Base-by-base conservation (phyloP, 2,113 vertebrate genomes). In the Chitala chitala region DNA sequence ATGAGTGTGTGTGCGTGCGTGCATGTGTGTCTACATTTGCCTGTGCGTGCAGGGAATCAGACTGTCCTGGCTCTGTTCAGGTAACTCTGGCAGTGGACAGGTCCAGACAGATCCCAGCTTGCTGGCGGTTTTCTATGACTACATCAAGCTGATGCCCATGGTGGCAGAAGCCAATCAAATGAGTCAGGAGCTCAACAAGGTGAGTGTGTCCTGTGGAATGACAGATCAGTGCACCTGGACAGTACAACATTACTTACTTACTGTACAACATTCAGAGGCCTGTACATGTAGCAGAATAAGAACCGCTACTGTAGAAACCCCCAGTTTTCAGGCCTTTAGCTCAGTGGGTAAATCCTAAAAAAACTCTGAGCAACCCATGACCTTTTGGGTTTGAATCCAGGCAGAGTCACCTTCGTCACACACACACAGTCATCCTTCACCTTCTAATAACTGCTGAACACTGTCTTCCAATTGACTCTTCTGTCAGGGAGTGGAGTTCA, bases 81-180 rank as follows among this genome's bases (percentile, higher is more conserved):
- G 86, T 24, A 81, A 83, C 22, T 22, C 48, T 4, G 76, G 59
- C 13, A 8, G 48, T 7, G 87, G 78, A 13, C 81, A 82, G 0
- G 80, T 82, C 70, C 89, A 85, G 61, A 78, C 88, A 0, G 91
- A 94, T 71, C 92, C 92, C 56, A 91, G 93, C 53, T 81, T 95
- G 75, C 87, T 94, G 44, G 92, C 91, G 0, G 93, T 87, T 15
- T 94, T 94, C 84, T 94, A 95, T 13, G 93, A 95, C 81, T 96
- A 94, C 66, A 78, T 94, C 80, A 91, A 90, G 75, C 85, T 94
- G 76, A 93, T 93, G 90, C 93, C 93, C 0, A 87, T 94, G 86
- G 89, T 93, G 69, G 89, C 89, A 1, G 94, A 95, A 83, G 94
- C 89, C 48, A 95, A 94, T 76, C 94, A 96, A 82, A 95, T 96